Percentiles rank a stretch among this genome's conserved stretches.
phyloP scores from a whole-genome alignment of 2,113 vertebrate genomes.

The Notarius lentiginosus region DNA sequence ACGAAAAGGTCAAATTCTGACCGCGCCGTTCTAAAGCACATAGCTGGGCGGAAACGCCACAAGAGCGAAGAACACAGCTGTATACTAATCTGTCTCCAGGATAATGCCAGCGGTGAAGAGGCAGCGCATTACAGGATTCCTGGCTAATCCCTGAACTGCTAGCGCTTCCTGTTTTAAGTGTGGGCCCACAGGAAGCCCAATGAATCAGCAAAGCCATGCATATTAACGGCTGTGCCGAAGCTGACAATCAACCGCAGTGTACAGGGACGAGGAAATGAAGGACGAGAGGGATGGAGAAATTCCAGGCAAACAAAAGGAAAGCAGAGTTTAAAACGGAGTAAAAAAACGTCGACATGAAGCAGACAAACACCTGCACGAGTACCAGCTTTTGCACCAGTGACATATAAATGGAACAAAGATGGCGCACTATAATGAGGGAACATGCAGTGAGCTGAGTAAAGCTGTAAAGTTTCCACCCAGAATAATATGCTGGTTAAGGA shows the following conservation, averaged over 20 bases:
- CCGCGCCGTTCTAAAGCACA: background rate
- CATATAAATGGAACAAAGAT: background rate
- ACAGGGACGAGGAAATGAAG: background rate
- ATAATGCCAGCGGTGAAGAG: background rate
- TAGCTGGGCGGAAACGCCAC: conserved; percentile 1
- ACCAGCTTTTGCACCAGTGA: background rate
- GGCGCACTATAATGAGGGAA: background rate
- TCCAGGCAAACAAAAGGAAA: background rate
- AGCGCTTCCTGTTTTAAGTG: conserved; percentile 23
- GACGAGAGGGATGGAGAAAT: background rate
- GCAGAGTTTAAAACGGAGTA: background rate
- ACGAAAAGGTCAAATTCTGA: background rate
- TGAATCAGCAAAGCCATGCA: conserved; percentile 34
- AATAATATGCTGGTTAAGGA: background rate
- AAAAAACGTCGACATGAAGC: background rate
- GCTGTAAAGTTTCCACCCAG: background rate
- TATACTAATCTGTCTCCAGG: conserved; percentile 3
- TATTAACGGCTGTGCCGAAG: conserved; percentile 6
- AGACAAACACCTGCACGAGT: background rate
- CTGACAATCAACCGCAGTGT: background rate
- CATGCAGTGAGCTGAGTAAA: background rate
- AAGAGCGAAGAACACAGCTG: background rate
- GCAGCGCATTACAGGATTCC: conserved; percentile 35
- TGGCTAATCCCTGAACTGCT: conserved; percentile 36
- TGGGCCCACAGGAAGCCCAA: conserved; percentile 26